phyloP scores from a whole-genome alignment of 2,797 vertebrate genomes.

The Xiphorhynchus erythropygius region DNA sequence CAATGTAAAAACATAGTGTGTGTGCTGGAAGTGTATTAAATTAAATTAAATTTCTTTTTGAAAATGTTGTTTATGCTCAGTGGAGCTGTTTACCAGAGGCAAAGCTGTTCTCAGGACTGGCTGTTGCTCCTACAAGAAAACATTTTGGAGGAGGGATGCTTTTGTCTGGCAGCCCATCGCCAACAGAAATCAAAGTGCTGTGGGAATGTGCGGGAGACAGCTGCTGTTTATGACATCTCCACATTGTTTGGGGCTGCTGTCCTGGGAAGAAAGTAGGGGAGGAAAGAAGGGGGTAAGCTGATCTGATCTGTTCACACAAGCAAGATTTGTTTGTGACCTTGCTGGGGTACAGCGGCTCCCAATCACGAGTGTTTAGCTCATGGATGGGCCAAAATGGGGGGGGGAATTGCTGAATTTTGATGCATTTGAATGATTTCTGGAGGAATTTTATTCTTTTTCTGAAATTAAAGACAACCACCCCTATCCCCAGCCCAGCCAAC shows the following conservation, averaged over 20 bases:
- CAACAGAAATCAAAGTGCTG: neutral
- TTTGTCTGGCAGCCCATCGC: neutral
- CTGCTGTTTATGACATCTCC: constrained; percentile 7
- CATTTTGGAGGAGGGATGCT: neutral
- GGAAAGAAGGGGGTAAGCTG: neutral
- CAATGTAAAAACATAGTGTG: neutral
- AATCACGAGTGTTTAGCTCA: neutral
- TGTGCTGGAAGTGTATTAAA: neutral
- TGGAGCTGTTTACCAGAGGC: neutral
- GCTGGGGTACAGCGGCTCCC: neutral
- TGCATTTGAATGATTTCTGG: neutral
- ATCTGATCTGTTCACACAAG: neutral
- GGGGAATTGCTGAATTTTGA: neutral
- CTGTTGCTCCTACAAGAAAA: neutral
- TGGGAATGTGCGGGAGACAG: neutral
- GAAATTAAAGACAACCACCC: neutral
- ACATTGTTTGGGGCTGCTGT: constrained; percentile 1
- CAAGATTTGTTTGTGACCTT: constrained; percentile 26
- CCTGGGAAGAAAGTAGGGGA: constrained; percentile 11
- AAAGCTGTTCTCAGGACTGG: neutral
- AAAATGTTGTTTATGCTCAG: neutral
- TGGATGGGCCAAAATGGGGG: fast-evolving
- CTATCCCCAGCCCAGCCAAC: neutral
- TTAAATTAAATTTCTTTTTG: neutral
- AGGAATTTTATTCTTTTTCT: neutral